Evolutionary conservation across 2,888 invertebrate species (phyloP), one percentile per base, ranked within the genome.

Genomic region (Epinotia demarniana): DNA sequence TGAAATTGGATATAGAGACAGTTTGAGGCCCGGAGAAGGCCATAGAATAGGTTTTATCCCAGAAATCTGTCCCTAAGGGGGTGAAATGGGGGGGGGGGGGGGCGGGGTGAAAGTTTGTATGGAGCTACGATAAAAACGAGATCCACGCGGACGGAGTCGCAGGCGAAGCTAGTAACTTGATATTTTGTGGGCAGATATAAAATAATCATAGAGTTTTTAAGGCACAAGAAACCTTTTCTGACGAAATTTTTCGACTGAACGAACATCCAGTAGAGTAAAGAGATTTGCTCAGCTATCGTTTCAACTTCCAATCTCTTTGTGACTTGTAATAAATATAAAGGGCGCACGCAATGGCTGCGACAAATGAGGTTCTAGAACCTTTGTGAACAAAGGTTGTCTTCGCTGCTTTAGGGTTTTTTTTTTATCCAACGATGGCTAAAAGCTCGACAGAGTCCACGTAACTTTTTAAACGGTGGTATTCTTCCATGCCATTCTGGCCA

Each of bases 241-340:
- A 62, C 33, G 64, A 72, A 72, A 77, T 71, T 75, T 75, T 77
- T 78, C 79, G 76, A 77, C 73, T 76, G 78, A 78, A 72, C 71
- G 76, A 77, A 76, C 78, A 74, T 74, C 58, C 78, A 76, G 73
- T 71, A 78, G 78, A 71, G 77, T 72, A 78, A 76, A 78, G 80
- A 77, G 67, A 80, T 77, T 73, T 77, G 71, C 72, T 77, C 73
- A 75, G 70, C 73, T 78, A 79, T 76, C 77, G 70, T 63, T 76
- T 78, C 64, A 61, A 78, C 77, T 78, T 77, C 75, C 79, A 77
- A 78, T 78, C 75, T 80, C 77, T 79, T 78, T 76, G 78, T 73
- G 70, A 69, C 66, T 73, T 67, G 64, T 76, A 73, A 79, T 79
- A 80, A 78, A 76, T 78, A 79, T 75, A 79, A 79, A 77, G 73